These are phyloP conservation scores for Lipophrys pholis DNA, from an alignment of 2,113 vertebrate genomes.

Conservation along the genomic window DNA sequence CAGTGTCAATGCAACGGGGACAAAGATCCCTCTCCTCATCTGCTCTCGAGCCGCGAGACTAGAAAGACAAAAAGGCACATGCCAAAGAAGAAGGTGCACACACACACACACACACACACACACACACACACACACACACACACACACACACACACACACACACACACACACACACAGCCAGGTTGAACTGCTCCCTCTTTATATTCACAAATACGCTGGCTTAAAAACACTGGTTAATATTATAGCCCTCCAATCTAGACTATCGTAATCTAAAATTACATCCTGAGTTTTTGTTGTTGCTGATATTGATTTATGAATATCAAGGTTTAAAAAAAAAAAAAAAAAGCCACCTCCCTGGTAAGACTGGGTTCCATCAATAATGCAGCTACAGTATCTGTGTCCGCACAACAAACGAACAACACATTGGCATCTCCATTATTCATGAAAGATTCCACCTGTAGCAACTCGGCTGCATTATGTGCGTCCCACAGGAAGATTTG, in stretches of 20 bases:
- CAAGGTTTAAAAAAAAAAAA: constrained; percentile 50
- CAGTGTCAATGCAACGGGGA: constrained; percentile 9
- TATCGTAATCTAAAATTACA: constrained; percentile 11
- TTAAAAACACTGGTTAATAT: constrained; percentile 8
- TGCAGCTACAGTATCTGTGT: constrained; percentile 76
- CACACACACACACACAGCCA: no score
- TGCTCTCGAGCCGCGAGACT: constrained; percentile 13
- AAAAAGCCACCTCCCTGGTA: constrained; percentile 53
- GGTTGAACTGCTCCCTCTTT: neutral
- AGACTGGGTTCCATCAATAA: constrained; percentile 74
- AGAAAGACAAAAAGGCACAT: constrained; percentile 5
- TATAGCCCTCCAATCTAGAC: neutral
- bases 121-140: no score
- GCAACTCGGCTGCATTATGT: constrained; percentile 44
- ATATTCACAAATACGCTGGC: neutral
- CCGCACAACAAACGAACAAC: constrained; percentile 77
- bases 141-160: no score
- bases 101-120: no score
- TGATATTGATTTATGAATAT: constrained; percentile 67
- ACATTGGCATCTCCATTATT: constrained; percentile 73
- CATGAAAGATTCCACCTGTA: constrained; percentile 76
- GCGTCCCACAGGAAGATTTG: constrained; percentile 43
- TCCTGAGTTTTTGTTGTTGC: constrained; percentile 13
- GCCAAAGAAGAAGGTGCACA: neutral
- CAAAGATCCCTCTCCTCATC: neutral